phyloP scores from a whole-genome alignment of 1,140 invertebrate genomes.

The Drosophila arawakana region DNA sequence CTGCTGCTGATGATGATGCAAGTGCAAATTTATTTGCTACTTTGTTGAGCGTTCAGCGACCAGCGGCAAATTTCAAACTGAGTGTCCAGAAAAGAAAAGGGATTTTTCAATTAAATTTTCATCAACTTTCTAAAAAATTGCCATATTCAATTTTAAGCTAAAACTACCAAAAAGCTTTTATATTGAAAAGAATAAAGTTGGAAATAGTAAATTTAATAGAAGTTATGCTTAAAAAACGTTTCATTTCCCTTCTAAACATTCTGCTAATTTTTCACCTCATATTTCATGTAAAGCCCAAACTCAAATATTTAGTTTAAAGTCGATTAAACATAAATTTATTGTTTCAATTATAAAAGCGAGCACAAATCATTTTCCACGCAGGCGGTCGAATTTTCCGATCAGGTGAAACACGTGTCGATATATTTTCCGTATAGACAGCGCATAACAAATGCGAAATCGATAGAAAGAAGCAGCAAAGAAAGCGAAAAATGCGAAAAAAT shows the following conservation, averaged over 20 bases:
- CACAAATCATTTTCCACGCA: neutral
- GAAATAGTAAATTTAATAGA: no score
- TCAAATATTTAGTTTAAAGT: no score
- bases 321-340: neutral
- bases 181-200: no score
- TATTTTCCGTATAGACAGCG: neutral
- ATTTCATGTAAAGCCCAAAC: no score
- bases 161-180: no score
- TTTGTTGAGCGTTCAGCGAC: constrained; percentile 52
- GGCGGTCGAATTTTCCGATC: neutral
- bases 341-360: neutral
- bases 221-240: no score
- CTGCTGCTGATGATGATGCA: constrained; percentile 64
- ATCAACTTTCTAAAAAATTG: neutral
- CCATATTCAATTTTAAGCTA: no score
- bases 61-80: constrained; percentile 38
- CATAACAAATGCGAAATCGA: no score
- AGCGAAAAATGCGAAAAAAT: no score
- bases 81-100: constrained; percentile 8
- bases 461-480: no score
- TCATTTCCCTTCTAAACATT: no score
- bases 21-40: constrained; percentile 82
- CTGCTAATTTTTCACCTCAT: no score
- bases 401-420: neutral
- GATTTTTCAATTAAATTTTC: constrained; percentile 23